Percentiles rank a stretch among this genome's conserved stretches.
Conservation (phyloP, 1,140 invertebrate species). For the Bombus impatiens region DNA sequence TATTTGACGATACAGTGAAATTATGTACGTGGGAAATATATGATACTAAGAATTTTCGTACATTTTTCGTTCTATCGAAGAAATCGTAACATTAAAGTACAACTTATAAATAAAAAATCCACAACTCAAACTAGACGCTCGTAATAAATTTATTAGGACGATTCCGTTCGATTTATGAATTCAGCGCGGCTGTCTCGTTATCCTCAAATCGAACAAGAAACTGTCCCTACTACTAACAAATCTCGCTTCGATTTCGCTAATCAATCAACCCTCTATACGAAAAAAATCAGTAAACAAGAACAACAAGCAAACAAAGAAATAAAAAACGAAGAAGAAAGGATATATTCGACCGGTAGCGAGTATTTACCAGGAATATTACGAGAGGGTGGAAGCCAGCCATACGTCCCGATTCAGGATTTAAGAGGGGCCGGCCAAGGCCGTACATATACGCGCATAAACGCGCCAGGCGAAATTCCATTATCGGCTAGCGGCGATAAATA, state of each 20-base stretch:
- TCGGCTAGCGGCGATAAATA: constrained; percentile 79
- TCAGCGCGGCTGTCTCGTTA: background rate
- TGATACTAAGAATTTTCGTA: no score
- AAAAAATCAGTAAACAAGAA: no score
- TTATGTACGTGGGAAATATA: no score
- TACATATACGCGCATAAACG: constrained; percentile 46
- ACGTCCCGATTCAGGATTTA: constrained; percentile 66
- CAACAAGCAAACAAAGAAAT: background rate
- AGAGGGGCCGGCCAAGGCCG: constrained; percentile 32
- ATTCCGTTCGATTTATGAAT: background rate
- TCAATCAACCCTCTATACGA: background rate
- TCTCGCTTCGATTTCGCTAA: background rate
- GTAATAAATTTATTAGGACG: background rate
- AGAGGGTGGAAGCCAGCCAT: constrained; percentile 45
- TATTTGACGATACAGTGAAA: no score
- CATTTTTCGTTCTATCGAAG: no score
- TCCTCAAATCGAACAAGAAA: background rate
- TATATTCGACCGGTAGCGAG: background rate
- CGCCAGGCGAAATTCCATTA: constrained; percentile 77
- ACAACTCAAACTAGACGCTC: no score
- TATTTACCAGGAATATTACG: constrained; percentile 66
- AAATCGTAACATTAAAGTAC: no score
- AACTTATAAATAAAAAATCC: background rate
- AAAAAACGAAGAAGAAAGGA: background rate
- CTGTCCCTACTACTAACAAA: background rate